Percentiles rank a stretch among this genome's conserved stretches.
phyloP scores from a whole-genome alignment of 2,888 invertebrate species.

The Microplitis manilae region DNA sequence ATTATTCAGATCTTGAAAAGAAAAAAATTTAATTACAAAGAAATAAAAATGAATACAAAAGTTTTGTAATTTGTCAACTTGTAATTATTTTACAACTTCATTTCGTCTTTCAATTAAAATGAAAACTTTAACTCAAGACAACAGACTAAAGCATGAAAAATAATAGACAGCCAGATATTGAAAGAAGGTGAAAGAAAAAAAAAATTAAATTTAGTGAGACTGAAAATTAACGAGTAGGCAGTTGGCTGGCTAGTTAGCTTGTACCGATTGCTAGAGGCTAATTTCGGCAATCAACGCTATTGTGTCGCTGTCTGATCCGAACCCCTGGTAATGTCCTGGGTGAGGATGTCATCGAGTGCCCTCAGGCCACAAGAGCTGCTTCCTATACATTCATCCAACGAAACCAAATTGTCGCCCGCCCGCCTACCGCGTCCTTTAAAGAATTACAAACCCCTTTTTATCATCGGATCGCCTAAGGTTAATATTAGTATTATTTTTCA shows the following conservation, averaged over 20 bases:
- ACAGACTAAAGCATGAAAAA: no score
- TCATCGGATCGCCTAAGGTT: background rate
- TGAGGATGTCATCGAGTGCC: slow-evolving; percentile 23
- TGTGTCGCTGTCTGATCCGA: slow-evolving; percentile 52
- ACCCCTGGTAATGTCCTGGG: slow-evolving; percentile 16
- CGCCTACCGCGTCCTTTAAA: background rate
- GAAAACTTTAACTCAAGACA: no score
- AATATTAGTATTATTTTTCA: background rate
- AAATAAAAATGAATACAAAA: no score
- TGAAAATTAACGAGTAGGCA: slow-evolving; percentile 13
- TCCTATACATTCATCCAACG: background rate
- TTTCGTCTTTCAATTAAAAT: no score
- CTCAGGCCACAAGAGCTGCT: background rate
- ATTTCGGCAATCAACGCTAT: slow-evolving; percentile 61
- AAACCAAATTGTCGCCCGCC: background rate
- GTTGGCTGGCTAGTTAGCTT: slow-evolving; percentile 25
- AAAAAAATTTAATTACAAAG: no score
- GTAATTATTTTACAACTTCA: no score
- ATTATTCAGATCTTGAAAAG: no score
- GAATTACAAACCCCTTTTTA: background rate
- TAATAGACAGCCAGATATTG: no score
- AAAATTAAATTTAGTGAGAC: slow-evolving; percentile 20
- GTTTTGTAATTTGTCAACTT: no score
- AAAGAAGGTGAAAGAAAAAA: background rate
- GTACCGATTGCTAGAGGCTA: slow-evolving; percentile 48